Base-by-base conservation (phyloP, 1,140 invertebrate genomes). In the Andrena cerasifolii region DNA sequence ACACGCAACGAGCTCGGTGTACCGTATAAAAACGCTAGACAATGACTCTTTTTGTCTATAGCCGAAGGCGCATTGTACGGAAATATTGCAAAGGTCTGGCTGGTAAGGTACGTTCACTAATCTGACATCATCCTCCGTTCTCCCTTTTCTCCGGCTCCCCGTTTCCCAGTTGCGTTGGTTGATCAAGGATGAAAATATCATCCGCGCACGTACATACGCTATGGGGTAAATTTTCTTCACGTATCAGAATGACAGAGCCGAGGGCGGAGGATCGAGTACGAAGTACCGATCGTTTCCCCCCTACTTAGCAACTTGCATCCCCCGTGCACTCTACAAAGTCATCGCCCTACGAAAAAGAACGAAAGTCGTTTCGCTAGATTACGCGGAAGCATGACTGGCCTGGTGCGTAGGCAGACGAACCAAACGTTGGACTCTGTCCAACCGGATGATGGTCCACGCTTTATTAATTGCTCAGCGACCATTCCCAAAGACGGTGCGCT, bases 161-260 rank as follows among this genome's bases (percentile, higher is more conserved):
- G n/a, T n/a, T n/a, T 40, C 36, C 36, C 36, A 40, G 36, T 40
- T 40, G 3, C 36, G 10, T 10, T 26, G 45, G 1, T 28, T 6
- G 5, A 0, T 63, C 24, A 8, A 40, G 28, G 36, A 12, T 21
- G 28, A 33, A 43, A 62, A 62, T 14, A 33, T 14, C 5, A 14
- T 24, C 54, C 12, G 12, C 54, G 54, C 7, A 58, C 18, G 49
- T 51, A 26, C 28, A 26, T 40, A n/a, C 16, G 18, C 8, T 21
- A 31, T 14, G 59, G 74, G 67, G 59, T 33, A 54, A 31, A 78
- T 53, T 78, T 61, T 78, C 74, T 81, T 58, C 65, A 78, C 79
- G 66, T 77, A 88, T 88, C 85, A 85, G 82, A 85, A 86, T 84
- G 86, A 77, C 70, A 88, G 85, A 31, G 18, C n/a, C 21, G 7